Base-by-base conservation (phyloP, 2,888 invertebrate genomes). In the Tetranychus piercei region DNA sequence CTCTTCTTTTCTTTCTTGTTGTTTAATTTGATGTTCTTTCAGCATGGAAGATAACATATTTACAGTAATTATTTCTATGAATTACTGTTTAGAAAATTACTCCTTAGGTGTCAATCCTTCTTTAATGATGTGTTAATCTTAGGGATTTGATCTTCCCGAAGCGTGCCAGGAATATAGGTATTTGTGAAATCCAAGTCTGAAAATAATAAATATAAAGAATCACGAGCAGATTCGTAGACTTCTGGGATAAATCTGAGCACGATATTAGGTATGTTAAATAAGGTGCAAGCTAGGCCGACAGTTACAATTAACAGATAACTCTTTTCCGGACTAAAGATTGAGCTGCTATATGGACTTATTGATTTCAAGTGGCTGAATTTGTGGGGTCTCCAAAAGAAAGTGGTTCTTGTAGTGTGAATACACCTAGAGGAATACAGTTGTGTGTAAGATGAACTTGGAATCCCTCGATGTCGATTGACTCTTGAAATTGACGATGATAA, bases 11-110 rank as follows among this genome's bases (percentile, higher is more conserved):
- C 90, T 88, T 1, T 87, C 86, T 45, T 87, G 84, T 83, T 92
- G 91, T 81, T 88, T 90, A 20, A 86, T 85, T 82, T 92, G 91
- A 81, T 94, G 92, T 79, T 93, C 92, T 83, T 92, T 92, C 72
- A 93, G 87, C 82, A 92, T 86, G 65, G 90, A 87, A 8, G 91
- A 90, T 79, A 93, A 84, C 92, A 92, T 92, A 15, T 72, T 72
- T n/a, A 66, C 0, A 7, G 1, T 20, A 1, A 20, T 7, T 66
- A 65, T n/a, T 6, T 66, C 0, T 34, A 55, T 45, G 55, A 6
- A 2, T 6, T 55, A 55, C 55, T 55, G 15, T 1, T 55, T 55
- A 1, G 55, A 55, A 15, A 15, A 6, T 15, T 15, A 9, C 15
- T 55, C 55, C 15, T 55, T 55, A 55, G 55, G 9, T 15, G 6